Conservation (phyloP, 2,888 invertebrate genomes). For the Leptinotarsa tumamoca region DNA sequence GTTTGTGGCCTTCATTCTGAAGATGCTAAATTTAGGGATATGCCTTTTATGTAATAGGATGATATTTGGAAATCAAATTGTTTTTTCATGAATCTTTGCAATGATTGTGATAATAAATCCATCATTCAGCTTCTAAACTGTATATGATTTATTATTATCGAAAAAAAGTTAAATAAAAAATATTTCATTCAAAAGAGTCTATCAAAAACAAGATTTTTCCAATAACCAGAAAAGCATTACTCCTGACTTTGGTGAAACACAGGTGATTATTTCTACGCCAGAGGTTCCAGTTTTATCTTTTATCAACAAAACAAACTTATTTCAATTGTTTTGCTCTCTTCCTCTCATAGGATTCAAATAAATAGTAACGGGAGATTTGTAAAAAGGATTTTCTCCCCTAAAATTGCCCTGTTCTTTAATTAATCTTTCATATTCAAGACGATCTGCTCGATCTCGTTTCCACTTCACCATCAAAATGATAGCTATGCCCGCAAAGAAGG, state of each 20-base stretch:
- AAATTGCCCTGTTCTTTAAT: conserved; percentile 26
- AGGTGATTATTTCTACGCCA: too few relatives aligned
- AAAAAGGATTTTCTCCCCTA: conserved; percentile 70
- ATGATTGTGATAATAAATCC: too few relatives aligned
- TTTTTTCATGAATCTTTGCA: neutral
- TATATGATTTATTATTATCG: neutral
- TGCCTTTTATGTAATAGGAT: too few relatives aligned
- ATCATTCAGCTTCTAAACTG: neutral
- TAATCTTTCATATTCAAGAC: conserved; percentile 48
- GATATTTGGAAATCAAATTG: neutral
- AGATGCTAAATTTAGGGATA: too few relatives aligned
- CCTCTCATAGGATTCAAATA: conserved; percentile 53
- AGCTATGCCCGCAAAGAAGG: conserved; percentile 42
- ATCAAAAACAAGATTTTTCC: too few relatives aligned
- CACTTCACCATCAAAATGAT: conserved; percentile 43
- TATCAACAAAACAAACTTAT: too few relatives aligned
- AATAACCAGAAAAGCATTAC: too few relatives aligned
- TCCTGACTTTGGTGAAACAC: too few relatives aligned
- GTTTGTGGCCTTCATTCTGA: too few relatives aligned
- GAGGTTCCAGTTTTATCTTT: too few relatives aligned
- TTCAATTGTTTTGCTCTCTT: conserved; percentile 11
- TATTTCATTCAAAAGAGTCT: too few relatives aligned
- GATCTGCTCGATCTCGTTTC: conserved; percentile 42
- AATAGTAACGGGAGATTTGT: conserved; percentile 59
- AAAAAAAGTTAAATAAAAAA: neutral